Percentiles rank a stretch among this genome's conserved stretches.
These are phyloP conservation scores for Spinus olivaceus DNA, from an alignment of 2,797 vertebrate genomes.

Conservation along the genomic window DNA sequence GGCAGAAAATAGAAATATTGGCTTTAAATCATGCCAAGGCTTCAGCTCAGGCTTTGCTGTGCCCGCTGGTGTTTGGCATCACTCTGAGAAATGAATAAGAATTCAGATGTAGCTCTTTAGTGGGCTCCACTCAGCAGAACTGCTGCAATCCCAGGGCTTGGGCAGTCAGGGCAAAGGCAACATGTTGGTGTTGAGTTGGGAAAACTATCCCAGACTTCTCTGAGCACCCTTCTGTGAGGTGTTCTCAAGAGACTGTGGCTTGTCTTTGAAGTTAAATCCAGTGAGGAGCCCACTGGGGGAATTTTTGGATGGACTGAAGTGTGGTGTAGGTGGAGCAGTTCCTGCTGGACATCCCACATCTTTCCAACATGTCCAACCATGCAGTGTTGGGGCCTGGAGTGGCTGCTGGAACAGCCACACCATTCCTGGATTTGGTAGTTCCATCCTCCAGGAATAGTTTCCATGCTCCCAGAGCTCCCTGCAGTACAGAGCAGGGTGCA, in stretches of 20 bases:
- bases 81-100: neutral
- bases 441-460: neutral
- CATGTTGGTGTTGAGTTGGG: neutral
- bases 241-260: neutral
- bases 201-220: neutral
- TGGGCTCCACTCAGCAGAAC: neutral
- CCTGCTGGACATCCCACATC: neutral
- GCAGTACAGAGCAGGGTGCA: neutral
- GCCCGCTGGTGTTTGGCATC: neutral
- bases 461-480: neutral
- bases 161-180: neutral
- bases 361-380: accelerated
- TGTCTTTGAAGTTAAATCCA: neutral
- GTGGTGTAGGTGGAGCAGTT: neutral
- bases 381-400: neutral
- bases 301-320: accelerated
- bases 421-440: neutral
- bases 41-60: neutral
- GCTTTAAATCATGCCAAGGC: neutral
- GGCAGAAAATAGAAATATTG: neutral
- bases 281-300: accelerated
- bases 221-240: neutral
- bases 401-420: neutral
- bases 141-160: neutral
- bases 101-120: neutral